Conservation (phyloP, 2,888 invertebrate genomes). For the Lampropteryx suffumata region DNA sequence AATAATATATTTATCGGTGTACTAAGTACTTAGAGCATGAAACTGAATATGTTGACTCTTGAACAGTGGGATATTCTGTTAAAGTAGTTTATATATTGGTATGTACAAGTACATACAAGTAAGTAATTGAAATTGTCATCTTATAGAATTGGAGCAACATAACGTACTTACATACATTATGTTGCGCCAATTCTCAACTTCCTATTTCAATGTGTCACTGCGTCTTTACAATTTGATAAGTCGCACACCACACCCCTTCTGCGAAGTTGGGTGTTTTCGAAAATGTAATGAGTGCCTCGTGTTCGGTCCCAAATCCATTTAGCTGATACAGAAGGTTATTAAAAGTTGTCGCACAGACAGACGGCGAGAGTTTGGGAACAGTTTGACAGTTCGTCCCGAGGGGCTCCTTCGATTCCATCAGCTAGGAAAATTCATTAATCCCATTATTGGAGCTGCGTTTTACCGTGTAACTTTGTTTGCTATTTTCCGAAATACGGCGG, state of each 20-base stretch:
- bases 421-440: conserved; percentile 75
- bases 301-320: conserved; percentile 70
- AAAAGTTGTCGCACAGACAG: conserved; percentile 74
- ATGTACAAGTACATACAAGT: too few relatives aligned
- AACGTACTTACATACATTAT: neutral
- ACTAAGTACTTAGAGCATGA: too few relatives aligned
- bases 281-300: conserved; percentile 52
- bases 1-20: too few relatives aligned
- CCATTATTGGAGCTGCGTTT: conserved; percentile 58
- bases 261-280: conserved; percentile 39
- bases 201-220: conserved; percentile 20
- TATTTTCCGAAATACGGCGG: conserved; percentile 16
- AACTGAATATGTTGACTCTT: too few relatives aligned
- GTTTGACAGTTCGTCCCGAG: conserved; percentile 70
- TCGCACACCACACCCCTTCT: conserved; percentile 34
- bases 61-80: too few relatives aligned
- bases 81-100: too few relatives aligned
- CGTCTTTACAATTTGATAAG: conserved; percentile 25
- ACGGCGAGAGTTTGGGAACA: conserved; percentile 62
- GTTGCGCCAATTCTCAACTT: conserved; percentile 5
- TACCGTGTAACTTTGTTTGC: conserved; percentile 29
- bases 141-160: too few relatives aligned
- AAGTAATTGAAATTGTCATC: too few relatives aligned
- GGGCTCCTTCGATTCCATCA: conserved; percentile 69
- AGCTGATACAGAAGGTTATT: conserved; percentile 75